These are phyloP conservation scores for Streptopelia turtur DNA, from an alignment of 2,797 vertebrate species.

Conservation along the genomic window DNA sequence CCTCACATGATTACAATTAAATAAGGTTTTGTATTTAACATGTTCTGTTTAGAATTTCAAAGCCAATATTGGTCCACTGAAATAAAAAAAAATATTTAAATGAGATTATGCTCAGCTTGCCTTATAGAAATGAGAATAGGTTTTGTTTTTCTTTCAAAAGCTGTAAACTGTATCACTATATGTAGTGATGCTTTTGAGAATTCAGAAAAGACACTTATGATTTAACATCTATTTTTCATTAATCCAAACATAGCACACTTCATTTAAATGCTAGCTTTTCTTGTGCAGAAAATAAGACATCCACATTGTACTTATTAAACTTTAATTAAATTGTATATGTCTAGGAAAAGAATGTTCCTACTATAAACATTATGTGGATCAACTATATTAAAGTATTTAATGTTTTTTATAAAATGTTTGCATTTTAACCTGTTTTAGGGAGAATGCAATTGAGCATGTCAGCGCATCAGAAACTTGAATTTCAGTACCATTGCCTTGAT, in stretches of 20 bases:
- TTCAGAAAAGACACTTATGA: background rate
- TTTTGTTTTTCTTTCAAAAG: background rate
- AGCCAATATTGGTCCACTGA: background rate
- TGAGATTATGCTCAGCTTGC: background rate
- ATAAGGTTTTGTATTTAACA: background rate
- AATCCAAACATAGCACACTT: background rate
- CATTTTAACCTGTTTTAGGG: background rate
- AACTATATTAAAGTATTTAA: background rate
- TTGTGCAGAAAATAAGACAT: background rate
- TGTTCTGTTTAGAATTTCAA: background rate
- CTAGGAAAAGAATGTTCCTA: background rate
- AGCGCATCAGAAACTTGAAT: background rate
- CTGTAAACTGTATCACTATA: background rate
- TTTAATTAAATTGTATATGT: background rate
- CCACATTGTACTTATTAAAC: background rate
- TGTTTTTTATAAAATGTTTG: background rate
- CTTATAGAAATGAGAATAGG: background rate
- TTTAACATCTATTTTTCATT: conserved; percentile 49
- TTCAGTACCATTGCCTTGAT: background rate
- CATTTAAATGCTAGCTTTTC: background rate
- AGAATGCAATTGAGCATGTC: background rate
- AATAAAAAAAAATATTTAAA: background rate
- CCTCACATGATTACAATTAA: background rate
- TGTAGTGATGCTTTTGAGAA: conserved; percentile 1
- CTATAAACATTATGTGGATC: background rate